Evolutionary conservation across 2,113 vertebrate genomes (phyloP), one percentile per base, ranked within the genome.

Genomic region (Micromys minutus): DNA sequence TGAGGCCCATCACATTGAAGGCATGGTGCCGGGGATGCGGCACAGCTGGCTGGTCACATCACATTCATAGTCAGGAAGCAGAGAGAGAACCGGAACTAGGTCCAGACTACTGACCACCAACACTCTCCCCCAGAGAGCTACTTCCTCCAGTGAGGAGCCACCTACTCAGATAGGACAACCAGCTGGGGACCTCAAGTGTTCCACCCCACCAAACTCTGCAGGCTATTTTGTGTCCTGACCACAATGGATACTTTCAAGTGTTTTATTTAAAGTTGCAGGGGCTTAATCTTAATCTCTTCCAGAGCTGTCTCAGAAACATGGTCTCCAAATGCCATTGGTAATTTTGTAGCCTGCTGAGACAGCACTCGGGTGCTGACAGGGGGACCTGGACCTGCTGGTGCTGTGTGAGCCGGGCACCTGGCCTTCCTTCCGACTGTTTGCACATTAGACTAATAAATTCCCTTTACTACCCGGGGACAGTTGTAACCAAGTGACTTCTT

Each of bases 401-500:
- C 1, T 10, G 2, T 50, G 13, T 19, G 12, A 91, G 42, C 17
- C 65, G 2, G 6, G 7, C 2, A 5, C 9, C 88, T 24, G 31
- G 52, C 39, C 55, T 86, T 45, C 42, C 19, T 3, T 65, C 34
- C 19, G 24, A 34, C 59, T 80, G 45, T 86, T 67, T 16, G 42
- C 69, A 85, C 1, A 26, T 0, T 15, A 59, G 29, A 3, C 80
- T 88, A 75, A 94, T 76, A 81, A 74, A 86, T 85, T 80, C 29
- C 22, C 77, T 63, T 72, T 76, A 89, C 76, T 89, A 85, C 36
- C 87, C n/a, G 84, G 80, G 76, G 31, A 9, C 47, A 22, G 4
- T 75, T 83, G 50, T 26, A 89, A 89, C n/a, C 61, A 47, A 52
- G 24, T 72, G 87, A 29, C 74, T 75, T 89, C 84, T 95, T 85